These are phyloP conservation scores for Gryllus bimaculatus DNA, from an alignment of 1,140 invertebrate species.

Conservation along the genomic window DNA sequence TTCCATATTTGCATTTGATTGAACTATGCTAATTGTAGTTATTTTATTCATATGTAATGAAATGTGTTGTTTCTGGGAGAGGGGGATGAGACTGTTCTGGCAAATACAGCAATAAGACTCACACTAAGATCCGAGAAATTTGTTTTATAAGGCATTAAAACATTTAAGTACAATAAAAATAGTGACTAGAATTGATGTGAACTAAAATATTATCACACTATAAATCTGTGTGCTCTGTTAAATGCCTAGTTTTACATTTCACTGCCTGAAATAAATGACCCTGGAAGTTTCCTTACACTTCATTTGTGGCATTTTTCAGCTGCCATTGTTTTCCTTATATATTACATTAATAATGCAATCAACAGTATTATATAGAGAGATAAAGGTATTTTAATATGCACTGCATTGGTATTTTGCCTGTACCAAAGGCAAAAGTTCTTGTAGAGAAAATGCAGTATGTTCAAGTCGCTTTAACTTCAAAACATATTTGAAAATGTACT, in stretches of 20 bases:
- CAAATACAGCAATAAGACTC: neutral
- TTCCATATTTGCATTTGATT: neutral
- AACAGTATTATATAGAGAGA: constrained; percentile 1
- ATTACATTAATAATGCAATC: neutral
- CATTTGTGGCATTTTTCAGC: neutral
- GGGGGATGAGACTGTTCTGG: neutral
- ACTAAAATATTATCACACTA: neutral
- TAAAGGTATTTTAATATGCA: neutral
- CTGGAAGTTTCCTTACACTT: neutral
- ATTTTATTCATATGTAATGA: neutral
- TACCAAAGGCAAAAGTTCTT: neutral
- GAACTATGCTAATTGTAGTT: neutral
- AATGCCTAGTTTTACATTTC: neutral
- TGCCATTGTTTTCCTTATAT: neutral
- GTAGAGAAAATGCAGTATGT: neutral
- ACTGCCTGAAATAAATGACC: neutral
- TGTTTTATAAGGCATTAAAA: neutral
- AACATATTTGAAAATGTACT: neutral
- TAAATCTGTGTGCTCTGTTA: neutral
- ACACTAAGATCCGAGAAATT: neutral
- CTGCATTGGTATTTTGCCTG: neutral
- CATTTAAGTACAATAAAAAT: neutral
- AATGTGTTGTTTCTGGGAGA: neutral
- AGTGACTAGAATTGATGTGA: neutral
- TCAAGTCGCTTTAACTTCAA: neutral